A percentile compares a stretch with the other conserved stretches of the same genome.
Conservation (phyloP, 2,888 invertebrate species). For the Tipula helvola region DNA sequence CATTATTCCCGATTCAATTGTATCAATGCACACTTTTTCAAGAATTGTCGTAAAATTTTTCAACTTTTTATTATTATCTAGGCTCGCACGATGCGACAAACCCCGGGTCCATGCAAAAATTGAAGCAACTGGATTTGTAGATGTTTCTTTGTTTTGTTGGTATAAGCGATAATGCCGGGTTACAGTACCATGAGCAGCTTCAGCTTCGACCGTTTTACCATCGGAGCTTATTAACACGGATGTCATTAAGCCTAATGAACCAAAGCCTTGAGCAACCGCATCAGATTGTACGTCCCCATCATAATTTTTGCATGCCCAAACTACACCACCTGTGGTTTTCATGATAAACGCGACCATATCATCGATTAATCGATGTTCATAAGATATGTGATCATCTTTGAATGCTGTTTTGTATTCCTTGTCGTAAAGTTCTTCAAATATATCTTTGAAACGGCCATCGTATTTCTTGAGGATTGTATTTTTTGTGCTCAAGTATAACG, state of each 20-base stretch:
- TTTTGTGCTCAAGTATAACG: constrained; percentile 90
- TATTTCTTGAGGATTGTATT: constrained; percentile 94
- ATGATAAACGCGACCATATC: background rate
- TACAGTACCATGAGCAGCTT: background rate
- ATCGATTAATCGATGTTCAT: background rate
- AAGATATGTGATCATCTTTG: background rate
- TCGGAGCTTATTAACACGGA: background rate
- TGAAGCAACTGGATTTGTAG: background rate
- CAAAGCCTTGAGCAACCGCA: background rate
- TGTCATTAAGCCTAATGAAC: background rate
- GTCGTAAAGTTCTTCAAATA: constrained; percentile 91
- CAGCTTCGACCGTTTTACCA: background rate
- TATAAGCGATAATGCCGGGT: background rate
- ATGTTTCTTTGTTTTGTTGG: background rate
- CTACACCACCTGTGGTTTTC: background rate
- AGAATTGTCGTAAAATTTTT: constrained; percentile 71
- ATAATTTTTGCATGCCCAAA: background rate
- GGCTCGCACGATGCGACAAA: background rate
- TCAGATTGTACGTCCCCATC: background rate
- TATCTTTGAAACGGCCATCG: constrained; percentile 93
- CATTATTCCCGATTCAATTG: constrained; percentile 90
- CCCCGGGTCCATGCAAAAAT: background rate
- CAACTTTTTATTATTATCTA: constrained; percentile 59
- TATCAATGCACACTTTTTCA: constrained; percentile 84
- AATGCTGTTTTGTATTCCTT: constrained; percentile 42